Evolutionary conservation across 2,797 vertebrate genomes (phyloP), one percentile per base, ranked within the genome.

Genomic region (Catostomus latipinnis): DNA sequence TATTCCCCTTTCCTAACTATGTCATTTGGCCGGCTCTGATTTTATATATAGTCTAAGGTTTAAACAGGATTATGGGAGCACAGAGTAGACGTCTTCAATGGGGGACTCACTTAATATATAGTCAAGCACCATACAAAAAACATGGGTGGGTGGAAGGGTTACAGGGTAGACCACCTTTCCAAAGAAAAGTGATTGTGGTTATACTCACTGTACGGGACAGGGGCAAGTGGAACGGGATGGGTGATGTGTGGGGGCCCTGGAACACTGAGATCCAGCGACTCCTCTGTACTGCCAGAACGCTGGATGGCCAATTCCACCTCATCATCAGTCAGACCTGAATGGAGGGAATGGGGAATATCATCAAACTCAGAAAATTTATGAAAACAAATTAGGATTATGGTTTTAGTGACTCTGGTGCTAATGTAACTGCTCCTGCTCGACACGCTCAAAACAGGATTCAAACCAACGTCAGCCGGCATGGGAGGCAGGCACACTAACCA

Each of bases 231-330:
- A 82, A 93, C 70, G 74, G 93, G 83, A 74, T 94, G 94, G 12
- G 91, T 77, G 16, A 93, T 87, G 85, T 94, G 87, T 0, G 86
- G 87, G 0, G 91, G 91, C 0, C 92, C 67, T 11, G 91, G 83
- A 72, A 94, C 89, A 71, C 81, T 91, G 71, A 93, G 71, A 79
- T 93, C 84, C 46, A 93, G 88, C 0, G 93, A 88, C 81, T 98
- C 95, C 0, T 97, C 96, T 0, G 91, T 85, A 82, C 93, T 90
- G 85, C 96, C 97, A 0, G 97, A 96, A 86, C 95, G 96, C 92
- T 97, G 96, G 90, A 99, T 95, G 66, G 97, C 97, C 92, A 97
- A 85, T 68, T 98, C 96, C 14, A 99, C 95, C 90, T 99, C 98
- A 80, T 95, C 96, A 87, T 98, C 96, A 0, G 95, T 98, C 92